Evolutionary conservation across 1,140 invertebrate genomes (phyloP).

Genomic region (Drosophila lacteicornis): DNA sequence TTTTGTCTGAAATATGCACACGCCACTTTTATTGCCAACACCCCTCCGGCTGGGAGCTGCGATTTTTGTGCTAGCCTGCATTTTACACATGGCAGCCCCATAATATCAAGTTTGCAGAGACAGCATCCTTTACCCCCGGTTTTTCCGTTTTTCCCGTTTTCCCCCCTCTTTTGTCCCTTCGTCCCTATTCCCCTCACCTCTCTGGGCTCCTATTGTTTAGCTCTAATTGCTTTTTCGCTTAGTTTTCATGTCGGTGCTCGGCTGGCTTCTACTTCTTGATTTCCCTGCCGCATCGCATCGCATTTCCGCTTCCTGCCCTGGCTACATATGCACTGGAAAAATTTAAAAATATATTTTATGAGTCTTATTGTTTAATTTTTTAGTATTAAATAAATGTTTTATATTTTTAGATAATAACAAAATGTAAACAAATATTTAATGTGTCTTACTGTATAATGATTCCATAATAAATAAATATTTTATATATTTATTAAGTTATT

Average conservation of each 20-base stretch:
- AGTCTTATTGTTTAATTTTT: not conserved
- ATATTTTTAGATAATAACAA: too few species aligned
- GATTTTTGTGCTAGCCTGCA: constrained; percentile 68
- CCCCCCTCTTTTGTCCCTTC: not conserved
- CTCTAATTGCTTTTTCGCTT: constrained; percentile 77
- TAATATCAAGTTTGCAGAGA: constrained; percentile 72
- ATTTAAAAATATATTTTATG: not conserved
- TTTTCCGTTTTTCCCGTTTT: not conserved
- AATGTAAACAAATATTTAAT: too few species aligned
- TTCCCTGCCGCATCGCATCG: constrained; percentile 65
- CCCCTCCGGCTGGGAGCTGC: constrained; percentile 20
- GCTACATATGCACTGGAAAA: constrained; percentile 1
- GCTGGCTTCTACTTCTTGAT: constrained; percentile 58
- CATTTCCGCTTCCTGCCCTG: constrained; percentile 43
- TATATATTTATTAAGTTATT: too few species aligned
- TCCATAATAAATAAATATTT: too few species aligned
- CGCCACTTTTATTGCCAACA: constrained; percentile 73
- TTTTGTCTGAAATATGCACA: constrained; percentile 76
- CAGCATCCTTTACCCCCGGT: constrained; percentile 36
- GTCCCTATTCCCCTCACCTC: not conserved
- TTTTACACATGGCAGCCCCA: constrained; percentile 68
- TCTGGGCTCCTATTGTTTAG: constrained; percentile 57
- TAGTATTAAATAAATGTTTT: not conserved
- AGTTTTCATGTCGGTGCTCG: constrained; percentile 66
- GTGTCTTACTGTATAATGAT: too few species aligned